Conservation (phyloP, 2,797 vertebrate species). For the Cichlasoma orientale region DNA sequence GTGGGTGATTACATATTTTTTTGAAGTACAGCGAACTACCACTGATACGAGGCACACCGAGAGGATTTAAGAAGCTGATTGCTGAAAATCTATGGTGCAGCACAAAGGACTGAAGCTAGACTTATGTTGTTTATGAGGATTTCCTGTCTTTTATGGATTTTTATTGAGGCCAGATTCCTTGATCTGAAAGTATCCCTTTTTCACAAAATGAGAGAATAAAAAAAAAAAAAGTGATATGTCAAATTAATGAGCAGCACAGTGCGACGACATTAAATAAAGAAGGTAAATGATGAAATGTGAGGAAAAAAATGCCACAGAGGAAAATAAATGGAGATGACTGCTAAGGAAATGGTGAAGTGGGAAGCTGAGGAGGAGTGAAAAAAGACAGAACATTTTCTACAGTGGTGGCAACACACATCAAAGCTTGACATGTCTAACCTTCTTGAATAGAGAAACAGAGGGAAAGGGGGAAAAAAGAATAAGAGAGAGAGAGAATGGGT, state of each 20-base stretch:
- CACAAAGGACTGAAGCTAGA: constrained; percentile 23
- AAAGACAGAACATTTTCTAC: constrained; percentile 44
- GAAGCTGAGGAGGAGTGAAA: constrained; percentile 25
- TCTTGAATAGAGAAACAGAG: constrained; percentile 22
- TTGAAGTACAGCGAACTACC: constrained; percentile 43
- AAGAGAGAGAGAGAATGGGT: constrained; percentile 26
- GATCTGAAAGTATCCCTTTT: constrained; percentile 17
- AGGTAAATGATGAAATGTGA: constrained; percentile 50
- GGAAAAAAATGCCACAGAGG: constrained; percentile 9
- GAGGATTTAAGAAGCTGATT: constrained; percentile 57
- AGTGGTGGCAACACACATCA: constrained; percentile 56
- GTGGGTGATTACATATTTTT: constrained; percentile 32
- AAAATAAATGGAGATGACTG: constrained; percentile 32
- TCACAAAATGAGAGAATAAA: constrained; percentile 5
- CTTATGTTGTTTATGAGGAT: constrained; percentile 39
- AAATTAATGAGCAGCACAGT: constrained; percentile 51
- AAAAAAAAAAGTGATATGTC: constrained; percentile 2
- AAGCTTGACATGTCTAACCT: constrained; percentile 60
- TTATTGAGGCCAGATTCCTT: constrained; percentile 15
- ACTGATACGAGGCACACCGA: constrained; percentile 23
- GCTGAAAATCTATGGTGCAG: constrained; percentile 44
- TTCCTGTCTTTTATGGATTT: constrained; percentile 49
- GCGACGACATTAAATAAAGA: constrained; percentile 38
- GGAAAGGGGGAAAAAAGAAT: not conserved
- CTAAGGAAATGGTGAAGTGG: constrained; percentile 21